A percentile compares a stretch with the other conserved stretches of the same genome.
Evolutionary conservation across 2,113 vertebrate species (phyloP).

Genomic region (Rhombomys opimus): DNA sequence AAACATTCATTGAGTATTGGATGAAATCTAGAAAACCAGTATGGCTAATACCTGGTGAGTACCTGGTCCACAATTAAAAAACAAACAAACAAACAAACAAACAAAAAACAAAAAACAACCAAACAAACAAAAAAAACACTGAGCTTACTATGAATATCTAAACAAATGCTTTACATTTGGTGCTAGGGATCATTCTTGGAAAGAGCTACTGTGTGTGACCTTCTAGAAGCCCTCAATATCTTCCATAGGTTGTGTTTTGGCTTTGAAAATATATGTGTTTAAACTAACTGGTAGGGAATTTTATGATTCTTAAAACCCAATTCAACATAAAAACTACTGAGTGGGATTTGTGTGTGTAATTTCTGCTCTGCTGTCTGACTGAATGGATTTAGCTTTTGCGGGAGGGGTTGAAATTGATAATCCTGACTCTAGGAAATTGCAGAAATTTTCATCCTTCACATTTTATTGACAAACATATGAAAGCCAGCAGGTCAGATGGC

Average conservation of each 20-base stretch:
- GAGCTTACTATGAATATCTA: not conserved
- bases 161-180: not conserved
- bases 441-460: not conserved
- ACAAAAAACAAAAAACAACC: too few species aligned
- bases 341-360: not conserved
- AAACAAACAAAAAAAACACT: too few species aligned
- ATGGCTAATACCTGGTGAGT: too few species aligned
- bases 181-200: not conserved
- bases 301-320: not conserved
- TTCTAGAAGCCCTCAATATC: not conserved
- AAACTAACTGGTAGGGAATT: not conserved
- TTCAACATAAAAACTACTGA: not conserved
- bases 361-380: not conserved
- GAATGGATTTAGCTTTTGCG: not conserved
- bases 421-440: not conserved
- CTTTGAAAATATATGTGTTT: conserved; percentile 1
- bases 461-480: conserved; percentile 33
- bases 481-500: not conserved
- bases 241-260: not conserved
- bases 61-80: too few species aligned
- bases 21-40: not conserved
- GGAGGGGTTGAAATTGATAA: not conserved
- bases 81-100: too few species aligned
- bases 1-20: not conserved
- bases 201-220: not conserved